phyloP scores from a whole-genome alignment of 2,888 invertebrate species.

The Tribolium freemani region DNA sequence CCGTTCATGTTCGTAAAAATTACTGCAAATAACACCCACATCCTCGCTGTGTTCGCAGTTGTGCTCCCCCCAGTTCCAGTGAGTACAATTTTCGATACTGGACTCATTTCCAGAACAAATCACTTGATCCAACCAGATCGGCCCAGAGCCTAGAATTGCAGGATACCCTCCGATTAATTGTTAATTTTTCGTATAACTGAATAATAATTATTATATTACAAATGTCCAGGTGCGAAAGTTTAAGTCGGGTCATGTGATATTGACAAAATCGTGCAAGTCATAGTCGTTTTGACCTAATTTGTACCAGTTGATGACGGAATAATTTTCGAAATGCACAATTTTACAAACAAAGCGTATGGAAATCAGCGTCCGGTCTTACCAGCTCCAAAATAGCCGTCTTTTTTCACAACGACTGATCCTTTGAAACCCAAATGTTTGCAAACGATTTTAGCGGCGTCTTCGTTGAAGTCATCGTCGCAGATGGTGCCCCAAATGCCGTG shows the following conservation, averaged over 20 bases:
- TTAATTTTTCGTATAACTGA: background rate
- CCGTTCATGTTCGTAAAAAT: conserved; percentile 60
- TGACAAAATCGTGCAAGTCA: background rate
- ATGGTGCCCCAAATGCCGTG: conserved; percentile 83
- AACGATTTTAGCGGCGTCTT: conserved; percentile 75
- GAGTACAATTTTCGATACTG: conserved; percentile 74
- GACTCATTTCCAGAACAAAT: conserved; percentile 78
- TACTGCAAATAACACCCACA: conserved; percentile 69
- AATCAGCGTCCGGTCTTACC: conserved; percentile 57
- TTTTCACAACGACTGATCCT: conserved; percentile 70
- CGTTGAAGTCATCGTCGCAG: conserved; percentile 83
- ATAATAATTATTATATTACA: background rate
- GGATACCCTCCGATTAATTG: background rate
- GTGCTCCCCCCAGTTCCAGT: conserved; percentile 78
- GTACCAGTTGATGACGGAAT: background rate
- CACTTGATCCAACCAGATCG: conserved; percentile 81
- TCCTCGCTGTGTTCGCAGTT: conserved; percentile 84
- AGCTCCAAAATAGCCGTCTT: conserved; percentile 71
- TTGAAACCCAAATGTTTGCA: conserved; percentile 73
- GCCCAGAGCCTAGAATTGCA: conserved; percentile 69
- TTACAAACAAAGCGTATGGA: background rate
- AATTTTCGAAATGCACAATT: background rate
- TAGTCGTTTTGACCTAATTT: background rate
- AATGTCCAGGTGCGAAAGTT: background rate
- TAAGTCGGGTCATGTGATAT: background rate